Conservation (phyloP, 2,113 vertebrate genomes). For the Notothenia coriiceps region DNA sequence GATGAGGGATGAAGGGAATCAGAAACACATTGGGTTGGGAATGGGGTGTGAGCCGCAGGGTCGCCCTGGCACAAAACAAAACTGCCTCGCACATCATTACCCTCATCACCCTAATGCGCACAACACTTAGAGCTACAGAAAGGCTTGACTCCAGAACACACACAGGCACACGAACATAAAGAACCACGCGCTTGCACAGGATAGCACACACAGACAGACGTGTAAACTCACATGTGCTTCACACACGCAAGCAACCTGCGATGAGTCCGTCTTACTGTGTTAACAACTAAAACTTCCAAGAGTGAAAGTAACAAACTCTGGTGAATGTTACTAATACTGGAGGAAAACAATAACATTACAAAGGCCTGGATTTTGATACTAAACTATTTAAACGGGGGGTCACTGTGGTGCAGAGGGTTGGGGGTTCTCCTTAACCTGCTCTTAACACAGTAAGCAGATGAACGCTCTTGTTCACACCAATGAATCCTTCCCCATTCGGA, state of each 20-base stretch:
- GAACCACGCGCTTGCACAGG: slow-evolving; percentile 23
- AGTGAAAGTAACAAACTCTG: slow-evolving; percentile 17
- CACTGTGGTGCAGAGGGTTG: neutral
- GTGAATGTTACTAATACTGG: neutral
- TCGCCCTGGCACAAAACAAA: slow-evolving; percentile 80
- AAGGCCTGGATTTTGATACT: neutral
- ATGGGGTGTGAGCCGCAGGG: slow-evolving; percentile 81
- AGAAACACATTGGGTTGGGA: slow-evolving; percentile 83
- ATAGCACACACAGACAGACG: slow-evolving; percentile 24
- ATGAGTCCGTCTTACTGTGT: slow-evolving; percentile 1
- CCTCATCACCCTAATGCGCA: slow-evolving; percentile 83
- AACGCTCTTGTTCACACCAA: slow-evolving; percentile 21
- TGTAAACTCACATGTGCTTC: slow-evolving; percentile 11
- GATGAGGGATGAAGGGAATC: slow-evolving; percentile 83
- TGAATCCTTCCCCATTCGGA: slow-evolving; percentile 39
- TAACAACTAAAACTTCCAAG: slow-evolving; percentile 26
- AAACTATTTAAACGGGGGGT: slow-evolving; percentile 7
- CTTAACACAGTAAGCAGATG: slow-evolving; percentile 36
- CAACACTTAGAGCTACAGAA: slow-evolving; percentile 80
- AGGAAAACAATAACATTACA: neutral
- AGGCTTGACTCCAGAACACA: slow-evolving; percentile 68
- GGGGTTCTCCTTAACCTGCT: slow-evolving; percentile 13
- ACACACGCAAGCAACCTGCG: neutral
- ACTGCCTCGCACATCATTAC: slow-evolving; percentile 84
- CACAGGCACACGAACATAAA: slow-evolving; percentile 52